Percentiles rank a stretch among this genome's conserved stretches.
These are phyloP conservation scores for Sitophilus oryzae DNA, from an alignment of 1,140 invertebrate species.

Conservation along the genomic window DNA sequence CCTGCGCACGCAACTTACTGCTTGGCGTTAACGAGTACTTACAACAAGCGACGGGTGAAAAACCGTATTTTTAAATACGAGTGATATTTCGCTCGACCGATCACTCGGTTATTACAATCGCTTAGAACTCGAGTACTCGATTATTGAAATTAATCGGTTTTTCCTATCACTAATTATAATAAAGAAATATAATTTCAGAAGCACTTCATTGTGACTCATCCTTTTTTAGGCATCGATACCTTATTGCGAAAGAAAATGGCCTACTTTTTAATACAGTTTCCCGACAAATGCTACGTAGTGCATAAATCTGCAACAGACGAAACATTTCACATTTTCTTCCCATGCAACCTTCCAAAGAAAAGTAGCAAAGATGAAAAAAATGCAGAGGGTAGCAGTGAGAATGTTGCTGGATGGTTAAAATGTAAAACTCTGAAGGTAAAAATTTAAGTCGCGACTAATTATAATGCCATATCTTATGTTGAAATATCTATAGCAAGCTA, in stretches of 20 bases:
- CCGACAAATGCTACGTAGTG: constrained; percentile 49
- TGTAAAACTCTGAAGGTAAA: constrained; percentile 26
- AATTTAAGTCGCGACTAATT: too few relatives aligned
- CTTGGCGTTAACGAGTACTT: too few relatives aligned
- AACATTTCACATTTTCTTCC: constrained; percentile 54
- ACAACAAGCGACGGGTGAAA: too few relatives aligned
- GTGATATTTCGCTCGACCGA: too few relatives aligned
- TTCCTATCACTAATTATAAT: too few relatives aligned
- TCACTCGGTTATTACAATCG: too few relatives aligned
- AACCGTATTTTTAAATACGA: too few relatives aligned
- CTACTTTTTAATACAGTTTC: constrained; percentile 52
- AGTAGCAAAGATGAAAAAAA: constrained; percentile 1
- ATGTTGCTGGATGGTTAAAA: constrained; percentile 34
- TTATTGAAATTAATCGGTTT: too few relatives aligned
- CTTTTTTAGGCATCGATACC: constrained; percentile 35
- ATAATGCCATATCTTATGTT: too few relatives aligned
- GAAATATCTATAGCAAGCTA: constrained; percentile 1
- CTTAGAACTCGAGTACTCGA: too few relatives aligned
- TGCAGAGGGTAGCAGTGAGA: not conserved
- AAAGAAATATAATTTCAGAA: too few relatives aligned
- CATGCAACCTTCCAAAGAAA: constrained; percentile 40
- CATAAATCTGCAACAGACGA: constrained; percentile 45
- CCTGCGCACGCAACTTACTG: too few relatives aligned
- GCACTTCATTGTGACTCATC: not conserved
- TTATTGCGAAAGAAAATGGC: constrained; percentile 42